These are phyloP conservation scores for Listrodromus nycthemerus DNA, from an alignment of 2,888 invertebrate genomes.

Conservation along the genomic window DNA sequence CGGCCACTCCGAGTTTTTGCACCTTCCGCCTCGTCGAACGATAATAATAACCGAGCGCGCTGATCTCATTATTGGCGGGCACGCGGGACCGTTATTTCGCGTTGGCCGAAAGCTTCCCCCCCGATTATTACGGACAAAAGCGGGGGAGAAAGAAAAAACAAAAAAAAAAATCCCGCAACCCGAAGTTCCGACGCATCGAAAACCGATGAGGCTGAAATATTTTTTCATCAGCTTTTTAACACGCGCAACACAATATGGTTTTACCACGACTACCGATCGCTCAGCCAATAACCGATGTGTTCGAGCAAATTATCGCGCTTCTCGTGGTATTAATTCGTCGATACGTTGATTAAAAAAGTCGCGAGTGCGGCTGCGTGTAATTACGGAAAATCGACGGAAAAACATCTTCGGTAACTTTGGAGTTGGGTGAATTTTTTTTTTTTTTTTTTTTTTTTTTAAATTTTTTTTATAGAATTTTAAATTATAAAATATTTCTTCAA, in stretches of 20 bases:
- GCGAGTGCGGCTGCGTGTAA: too few species aligned
- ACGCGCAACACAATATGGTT: not conserved
- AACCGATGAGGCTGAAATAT: constrained; percentile 47
- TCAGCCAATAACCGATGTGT: too few species aligned
- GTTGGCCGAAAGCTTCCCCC: constrained; percentile 25
- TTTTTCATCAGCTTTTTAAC: constrained; percentile 30
- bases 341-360: too few species aligned
- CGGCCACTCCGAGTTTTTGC: not conserved
- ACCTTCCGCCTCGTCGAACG: constrained; percentile 10
- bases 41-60: constrained; percentile 55
- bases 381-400: too few species aligned
- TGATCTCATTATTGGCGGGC: constrained; percentile 55
- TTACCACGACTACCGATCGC: too few species aligned
- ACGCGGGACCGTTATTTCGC: constrained; percentile 39
- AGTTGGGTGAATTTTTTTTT: too few species aligned
- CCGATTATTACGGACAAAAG: constrained; percentile 14
- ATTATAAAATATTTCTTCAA: too few species aligned
- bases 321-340: too few species aligned
- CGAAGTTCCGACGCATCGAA: constrained; percentile 42
- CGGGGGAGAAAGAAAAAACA: constrained; percentile 1
- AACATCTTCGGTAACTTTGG: too few species aligned
- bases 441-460: too few species aligned
- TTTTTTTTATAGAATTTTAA: too few species aligned
- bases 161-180: not conserved
- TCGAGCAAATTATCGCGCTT: too few species aligned